These are phyloP conservation scores for Lottia gigantea DNA, from an alignment of 2,888 invertebrate genomes.

Conservation along the genomic window DNA sequence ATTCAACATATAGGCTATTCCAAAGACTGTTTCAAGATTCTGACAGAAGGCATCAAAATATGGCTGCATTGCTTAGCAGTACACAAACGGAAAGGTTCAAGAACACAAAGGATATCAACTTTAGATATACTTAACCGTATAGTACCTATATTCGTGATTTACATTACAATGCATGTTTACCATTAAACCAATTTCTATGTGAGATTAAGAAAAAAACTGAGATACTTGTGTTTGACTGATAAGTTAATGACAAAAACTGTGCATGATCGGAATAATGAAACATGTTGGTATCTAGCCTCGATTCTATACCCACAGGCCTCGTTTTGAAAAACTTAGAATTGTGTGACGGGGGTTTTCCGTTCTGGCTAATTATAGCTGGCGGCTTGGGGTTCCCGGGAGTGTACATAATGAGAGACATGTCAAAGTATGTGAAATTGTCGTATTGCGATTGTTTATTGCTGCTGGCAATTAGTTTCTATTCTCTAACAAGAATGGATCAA, in stretches of 20 bases:
- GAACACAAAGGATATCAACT: too few relatives aligned
- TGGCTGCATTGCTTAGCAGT: too few relatives aligned
- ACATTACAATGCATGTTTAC: too few relatives aligned
- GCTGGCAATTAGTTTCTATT: conserved; percentile 8
- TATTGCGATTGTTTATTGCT: neutral
- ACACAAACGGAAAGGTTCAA: too few relatives aligned
- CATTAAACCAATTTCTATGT: too few relatives aligned
- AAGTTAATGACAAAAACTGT: neutral
- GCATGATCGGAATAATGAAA: conserved; percentile 9
- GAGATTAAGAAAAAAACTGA: too few relatives aligned
- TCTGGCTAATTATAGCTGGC: conserved; percentile 3
- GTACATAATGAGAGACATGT: conserved; percentile 1
- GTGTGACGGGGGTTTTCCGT: conserved; percentile 7
- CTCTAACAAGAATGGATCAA: neutral
- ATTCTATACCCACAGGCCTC: conserved; percentile 6
- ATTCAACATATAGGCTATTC: too few relatives aligned
- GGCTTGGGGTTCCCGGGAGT: neutral
- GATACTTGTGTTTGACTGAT: neutral
- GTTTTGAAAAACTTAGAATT: neutral
- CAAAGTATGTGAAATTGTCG: conserved; percentile 3
- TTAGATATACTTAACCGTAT: too few relatives aligned
- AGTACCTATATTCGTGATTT: too few relatives aligned
- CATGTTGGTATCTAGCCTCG: neutral
- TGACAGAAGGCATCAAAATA: too few relatives aligned
- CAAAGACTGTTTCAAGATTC: too few relatives aligned